phyloP scores from a whole-genome alignment of 2,797 vertebrate species.

The Orientallactaga sibirica region DNA sequence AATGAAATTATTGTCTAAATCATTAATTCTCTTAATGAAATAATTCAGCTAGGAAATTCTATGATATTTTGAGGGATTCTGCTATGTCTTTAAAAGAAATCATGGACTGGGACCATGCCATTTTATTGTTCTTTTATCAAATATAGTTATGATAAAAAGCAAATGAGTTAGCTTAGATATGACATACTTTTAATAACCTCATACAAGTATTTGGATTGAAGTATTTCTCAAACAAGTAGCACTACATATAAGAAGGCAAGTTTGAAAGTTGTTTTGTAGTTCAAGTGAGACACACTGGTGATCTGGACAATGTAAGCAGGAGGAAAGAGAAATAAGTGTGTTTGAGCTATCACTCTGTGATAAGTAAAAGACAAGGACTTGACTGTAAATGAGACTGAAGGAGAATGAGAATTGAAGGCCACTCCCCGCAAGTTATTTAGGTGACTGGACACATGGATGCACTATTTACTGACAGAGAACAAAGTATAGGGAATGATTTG shows the following conservation, averaged over 20 bases:
- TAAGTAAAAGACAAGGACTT: not conserved
- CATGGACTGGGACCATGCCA: not conserved
- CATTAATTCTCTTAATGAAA: not conserved
- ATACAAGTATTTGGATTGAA: not conserved
- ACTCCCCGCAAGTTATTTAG: not conserved
- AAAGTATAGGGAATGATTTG: not conserved
- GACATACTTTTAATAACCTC: not conserved
- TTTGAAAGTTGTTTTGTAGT: not conserved
- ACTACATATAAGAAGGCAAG: not conserved
- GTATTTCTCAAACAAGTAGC: not conserved
- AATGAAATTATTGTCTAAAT: not conserved
- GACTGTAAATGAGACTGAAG: not conserved
- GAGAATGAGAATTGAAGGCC: not conserved
- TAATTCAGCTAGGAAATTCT: not conserved
- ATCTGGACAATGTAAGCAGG: not conserved
- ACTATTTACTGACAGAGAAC: not conserved
- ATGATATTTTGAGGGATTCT: not conserved
- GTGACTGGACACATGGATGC: not conserved
- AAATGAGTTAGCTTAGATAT: not conserved
- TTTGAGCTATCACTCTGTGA: not conserved
- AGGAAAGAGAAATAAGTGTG: not conserved
- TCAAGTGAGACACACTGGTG: not conserved
- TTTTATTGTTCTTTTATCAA: constrained; percentile 2
- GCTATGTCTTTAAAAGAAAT: constrained; percentile 30
- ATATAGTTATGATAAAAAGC: constrained; percentile 25